Percentiles rank a stretch among this genome's conserved stretches.
These are phyloP conservation scores for Nesometra sesokonis DNA, from an alignment of 35 echinoderm and acorn worm species.

Conservation along the genomic window DNA sequence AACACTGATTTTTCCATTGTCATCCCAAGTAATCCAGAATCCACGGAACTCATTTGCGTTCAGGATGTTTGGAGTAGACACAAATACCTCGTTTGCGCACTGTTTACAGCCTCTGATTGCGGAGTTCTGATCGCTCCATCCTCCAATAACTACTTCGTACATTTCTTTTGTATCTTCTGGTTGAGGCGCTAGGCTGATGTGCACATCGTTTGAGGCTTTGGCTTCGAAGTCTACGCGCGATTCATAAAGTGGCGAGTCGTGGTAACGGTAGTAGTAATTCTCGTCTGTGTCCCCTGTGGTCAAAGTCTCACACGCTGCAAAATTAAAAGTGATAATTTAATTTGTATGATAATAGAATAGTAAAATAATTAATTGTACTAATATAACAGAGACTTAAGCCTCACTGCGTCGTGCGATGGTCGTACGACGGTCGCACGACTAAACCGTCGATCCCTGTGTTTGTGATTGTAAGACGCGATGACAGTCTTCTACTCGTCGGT, in stretches of 20 bases:
- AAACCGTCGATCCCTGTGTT: too few species aligned
- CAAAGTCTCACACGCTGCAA: constrained; percentile 43
- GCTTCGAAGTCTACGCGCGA: constrained; percentile 55
- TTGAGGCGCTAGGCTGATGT: constrained; percentile 34
- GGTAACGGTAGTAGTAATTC: constrained; percentile 45
- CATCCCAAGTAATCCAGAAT: constrained; percentile 57
- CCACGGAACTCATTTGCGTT: constrained; percentile 42
- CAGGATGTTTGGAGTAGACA: constrained; percentile 31
- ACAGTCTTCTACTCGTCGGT: too few species aligned
- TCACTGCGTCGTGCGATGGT: too few species aligned
- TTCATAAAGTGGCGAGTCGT: constrained; percentile 15
- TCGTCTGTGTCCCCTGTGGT: constrained; percentile 15
- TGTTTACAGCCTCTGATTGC: constrained; percentile 31
- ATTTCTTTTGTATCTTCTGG: constrained; percentile 25
- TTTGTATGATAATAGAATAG: too few species aligned
- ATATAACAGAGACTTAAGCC: too few species aligned
- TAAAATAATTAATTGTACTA: too few species aligned
- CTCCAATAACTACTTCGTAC: constrained; percentile 74
- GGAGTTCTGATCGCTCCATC: constrained; percentile 42
- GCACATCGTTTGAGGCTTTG: constrained; percentile 52
- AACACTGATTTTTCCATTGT: constrained; percentile 37
- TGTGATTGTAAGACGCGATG: too few species aligned
- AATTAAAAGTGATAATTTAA: not conserved
- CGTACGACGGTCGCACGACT: too few species aligned
- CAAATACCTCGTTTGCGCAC: constrained; percentile 22